Conservation (phyloP, 2,113 vertebrate species). For the Actenoides lindsayi region DNA sequence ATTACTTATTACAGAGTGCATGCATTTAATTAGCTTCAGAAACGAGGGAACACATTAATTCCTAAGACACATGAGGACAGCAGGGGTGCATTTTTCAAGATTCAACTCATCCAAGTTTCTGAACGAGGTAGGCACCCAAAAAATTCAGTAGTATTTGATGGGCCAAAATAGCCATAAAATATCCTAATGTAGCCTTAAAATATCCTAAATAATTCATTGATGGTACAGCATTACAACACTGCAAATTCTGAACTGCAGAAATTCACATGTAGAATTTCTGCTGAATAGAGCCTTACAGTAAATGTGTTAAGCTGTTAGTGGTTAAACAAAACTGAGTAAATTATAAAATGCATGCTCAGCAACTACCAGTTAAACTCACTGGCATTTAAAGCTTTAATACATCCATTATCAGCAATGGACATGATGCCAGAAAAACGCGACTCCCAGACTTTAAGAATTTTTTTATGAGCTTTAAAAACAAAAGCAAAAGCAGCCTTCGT, state of each 20-base stretch:
- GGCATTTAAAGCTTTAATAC: constrained; percentile 35
- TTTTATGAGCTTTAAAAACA: constrained; percentile 31
- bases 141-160: neutral
- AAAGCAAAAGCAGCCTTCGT: constrained; percentile 59
- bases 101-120: neutral
- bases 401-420: constrained; percentile 64
- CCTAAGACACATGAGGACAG: neutral
- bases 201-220: neutral
- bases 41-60: constrained; percentile 41
- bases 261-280: constrained; percentile 67
- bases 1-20: constrained; percentile 55
- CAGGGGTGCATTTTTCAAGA: neutral
- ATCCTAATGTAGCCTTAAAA: neutral
- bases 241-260: constrained; percentile 27
- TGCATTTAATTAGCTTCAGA: constrained; percentile 57
- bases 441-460: constrained; percentile 41
- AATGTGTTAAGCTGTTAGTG: constrained; percentile 78
- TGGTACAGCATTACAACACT: neutral
- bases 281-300: constrained; percentile 82
- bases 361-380: constrained; percentile 59
- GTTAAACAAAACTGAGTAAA: constrained; percentile 74
- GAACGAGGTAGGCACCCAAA: neutral
- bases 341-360: constrained; percentile 76
- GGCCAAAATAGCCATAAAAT: neutral
- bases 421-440: constrained; percentile 62